Evolutionary conservation across 2,888 invertebrate genomes (phyloP).

Genomic region (Phymatocera aterrima): DNA sequence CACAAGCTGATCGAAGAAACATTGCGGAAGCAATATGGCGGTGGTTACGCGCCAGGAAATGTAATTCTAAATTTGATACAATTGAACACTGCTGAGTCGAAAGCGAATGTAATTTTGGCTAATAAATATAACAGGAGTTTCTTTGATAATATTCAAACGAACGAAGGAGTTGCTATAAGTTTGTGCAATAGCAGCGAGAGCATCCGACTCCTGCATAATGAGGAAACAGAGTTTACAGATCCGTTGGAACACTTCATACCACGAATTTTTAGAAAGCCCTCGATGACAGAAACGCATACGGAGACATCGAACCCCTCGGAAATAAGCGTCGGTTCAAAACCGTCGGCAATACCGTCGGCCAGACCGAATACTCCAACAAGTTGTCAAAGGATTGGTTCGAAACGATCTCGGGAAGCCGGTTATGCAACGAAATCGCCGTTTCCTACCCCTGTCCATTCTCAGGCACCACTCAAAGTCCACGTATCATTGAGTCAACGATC

Average conservation of each 20-base stretch:
- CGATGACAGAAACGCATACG: conserved; percentile 4
- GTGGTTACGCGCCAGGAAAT: conserved; percentile 29
- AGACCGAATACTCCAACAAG: neutral
- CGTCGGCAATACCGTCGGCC: neutral
- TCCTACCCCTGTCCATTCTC: neutral
- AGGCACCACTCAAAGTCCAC: neutral
- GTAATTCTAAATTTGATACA: conserved; percentile 28
- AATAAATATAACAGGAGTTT: conserved; percentile 21
- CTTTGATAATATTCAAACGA: neutral
- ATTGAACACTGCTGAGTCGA: conserved; percentile 10
- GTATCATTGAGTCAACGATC: too few relatives aligned
- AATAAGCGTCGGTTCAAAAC: neutral
- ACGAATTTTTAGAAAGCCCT: neutral
- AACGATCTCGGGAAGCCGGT: conserved; percentile 5
- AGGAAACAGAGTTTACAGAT: neutral
- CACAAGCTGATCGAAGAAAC: conserved; percentile 38
- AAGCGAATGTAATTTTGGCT: neutral
- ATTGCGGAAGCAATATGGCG: conserved; percentile 20
- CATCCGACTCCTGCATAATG: too few relatives aligned
- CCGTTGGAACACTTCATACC: conserved; percentile 31
- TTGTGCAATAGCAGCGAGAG: neutral
- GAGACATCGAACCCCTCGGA: neutral
- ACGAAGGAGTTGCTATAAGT: neutral
- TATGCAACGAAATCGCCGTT: neutral
- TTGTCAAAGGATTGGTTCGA: conserved; percentile 4